These are phyloP conservation scores for Diogma glabrata DNA, from an alignment of 2,888 invertebrate genomes.

Conservation along the genomic window DNA sequence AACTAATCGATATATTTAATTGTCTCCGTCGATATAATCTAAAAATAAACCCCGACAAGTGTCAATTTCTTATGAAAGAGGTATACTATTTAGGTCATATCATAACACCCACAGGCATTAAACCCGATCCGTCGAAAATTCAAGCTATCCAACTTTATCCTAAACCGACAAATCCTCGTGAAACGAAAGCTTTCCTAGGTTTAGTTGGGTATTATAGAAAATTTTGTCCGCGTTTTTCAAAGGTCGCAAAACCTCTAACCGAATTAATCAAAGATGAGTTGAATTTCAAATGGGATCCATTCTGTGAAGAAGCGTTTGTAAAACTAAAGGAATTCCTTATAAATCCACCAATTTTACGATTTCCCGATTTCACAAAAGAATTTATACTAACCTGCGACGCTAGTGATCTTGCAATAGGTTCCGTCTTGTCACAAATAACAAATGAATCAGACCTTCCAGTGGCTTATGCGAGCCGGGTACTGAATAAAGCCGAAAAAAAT, in stretches of 20 bases:
- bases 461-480: background rate
- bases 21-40: slow-evolving; percentile 17
- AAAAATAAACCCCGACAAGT: slow-evolving; percentile 22
- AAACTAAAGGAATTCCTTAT: background rate
- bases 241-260: slow-evolving; percentile 21
- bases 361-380: background rate
- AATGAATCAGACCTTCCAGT: background rate
- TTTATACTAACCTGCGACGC: background rate
- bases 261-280: slow-evolving; percentile 17
- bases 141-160: slow-evolving; percentile 18
- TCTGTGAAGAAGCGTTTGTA: slow-evolving; percentile 5
- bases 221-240: slow-evolving; percentile 22
- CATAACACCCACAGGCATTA: slow-evolving; percentile 17
- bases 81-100: slow-evolving; percentile 19
- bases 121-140: slow-evolving; percentile 19
- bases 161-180: slow-evolving; percentile 15
- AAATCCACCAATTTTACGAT: background rate
- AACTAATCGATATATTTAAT: slow-evolving; percentile 17
- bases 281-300: slow-evolving; percentile 17
- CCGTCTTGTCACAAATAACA: background rate
- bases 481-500: background rate
- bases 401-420: background rate
- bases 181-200: too few species aligned
- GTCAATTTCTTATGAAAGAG: slow-evolving; percentile 20
- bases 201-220: slow-evolving; percentile 24